Base-by-base conservation (phyloP, 2,888 invertebrate genomes). In the Cheilosia vernalis region DNA sequence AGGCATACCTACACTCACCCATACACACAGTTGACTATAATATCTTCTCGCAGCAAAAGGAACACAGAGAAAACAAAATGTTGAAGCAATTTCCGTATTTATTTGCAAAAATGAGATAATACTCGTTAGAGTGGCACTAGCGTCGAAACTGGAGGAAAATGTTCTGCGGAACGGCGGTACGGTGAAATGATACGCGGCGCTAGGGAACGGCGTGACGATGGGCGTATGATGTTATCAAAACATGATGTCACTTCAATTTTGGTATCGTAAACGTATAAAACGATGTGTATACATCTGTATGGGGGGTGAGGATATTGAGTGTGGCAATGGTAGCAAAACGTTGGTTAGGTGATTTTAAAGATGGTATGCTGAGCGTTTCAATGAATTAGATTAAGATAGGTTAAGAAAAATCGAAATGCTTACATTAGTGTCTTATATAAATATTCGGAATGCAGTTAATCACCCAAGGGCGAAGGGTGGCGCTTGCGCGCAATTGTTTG, bases 21-120 rank as follows among this genome's bases (percentile, higher is more conserved):
- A 37, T 27, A 27, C 33, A 40, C 42, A 37, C 37, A 33, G 40
- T 51, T 53, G 37, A 49, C 47, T 67, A 19, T 49, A 44, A 19
- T 49, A 44, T 49, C 60, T 56, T 56, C 58, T 27, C 44, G 53
- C 9, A 58, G 81, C 70, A 64, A 64, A 77, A 63, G 53, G 63
- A 30, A 42, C 19, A 24, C 4, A 33, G 13, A 13, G 19, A 33
- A 74, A 37, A 40, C 21, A 67, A 44, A 67, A 47, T 67, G 56
- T 30, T 47, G 64, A 78, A 78, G 70, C 82, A 82, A 82, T 82
- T 82, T 82, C 82, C 82, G 70, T 82, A 82, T 72, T 82, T 82
- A 82, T 82, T 82, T 70, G 55, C 82, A 82, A 78, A 82, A 72
- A 77, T 64, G 82, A 82, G 77, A 78, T 78, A 78, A 82, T 70